These are phyloP conservation scores for Lepidothrix coronata DNA, from an alignment of 2,113 vertebrate species.

Conservation along the genomic window DNA sequence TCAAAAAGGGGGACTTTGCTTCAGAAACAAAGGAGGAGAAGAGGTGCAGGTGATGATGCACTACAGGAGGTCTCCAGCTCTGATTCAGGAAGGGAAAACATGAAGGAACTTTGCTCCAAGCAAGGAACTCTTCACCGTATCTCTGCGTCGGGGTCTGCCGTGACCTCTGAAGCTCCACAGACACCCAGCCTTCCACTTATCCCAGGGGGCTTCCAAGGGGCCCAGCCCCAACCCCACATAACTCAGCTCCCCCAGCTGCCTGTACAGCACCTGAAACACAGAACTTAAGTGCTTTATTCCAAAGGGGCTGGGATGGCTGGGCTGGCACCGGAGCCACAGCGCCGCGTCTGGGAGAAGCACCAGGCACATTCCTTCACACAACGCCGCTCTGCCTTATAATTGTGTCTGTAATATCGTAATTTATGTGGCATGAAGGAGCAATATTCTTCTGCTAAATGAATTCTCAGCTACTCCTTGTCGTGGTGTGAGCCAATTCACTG, in stretches of 20 bases:
- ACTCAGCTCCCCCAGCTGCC: neutral
- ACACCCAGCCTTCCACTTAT: fast-evolving
- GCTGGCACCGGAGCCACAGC: neutral
- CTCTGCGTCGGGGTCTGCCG: fast-evolving
- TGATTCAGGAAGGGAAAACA: neutral
- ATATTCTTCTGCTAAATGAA: slow-evolving; percentile 55
- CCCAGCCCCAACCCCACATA: neutral
- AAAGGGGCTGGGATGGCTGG: neutral
- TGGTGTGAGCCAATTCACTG: slow-evolving; percentile 7
- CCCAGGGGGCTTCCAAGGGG: neutral
- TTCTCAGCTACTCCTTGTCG: slow-evolving; percentile 1
- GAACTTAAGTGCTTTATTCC: neutral
- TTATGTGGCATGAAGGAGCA: slow-evolving; percentile 50
- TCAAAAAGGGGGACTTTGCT: neutral
- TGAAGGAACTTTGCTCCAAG: neutral
- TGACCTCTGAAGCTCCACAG: neutral
- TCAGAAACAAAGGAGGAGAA: neutral
- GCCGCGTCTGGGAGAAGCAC: neutral
- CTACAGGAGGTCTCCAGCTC: neutral
- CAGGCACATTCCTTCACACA: neutral
- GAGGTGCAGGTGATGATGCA: neutral
- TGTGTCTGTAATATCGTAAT: neutral
- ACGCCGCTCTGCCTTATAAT: neutral
- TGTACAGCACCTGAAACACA: neutral
- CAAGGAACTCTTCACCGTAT: neutral